Percentiles rank a stretch among this genome's conserved stretches.
Evolutionary conservation across 2,797 vertebrate genomes (phyloP).

Genomic region (Malacoctenus gilli): DNA sequence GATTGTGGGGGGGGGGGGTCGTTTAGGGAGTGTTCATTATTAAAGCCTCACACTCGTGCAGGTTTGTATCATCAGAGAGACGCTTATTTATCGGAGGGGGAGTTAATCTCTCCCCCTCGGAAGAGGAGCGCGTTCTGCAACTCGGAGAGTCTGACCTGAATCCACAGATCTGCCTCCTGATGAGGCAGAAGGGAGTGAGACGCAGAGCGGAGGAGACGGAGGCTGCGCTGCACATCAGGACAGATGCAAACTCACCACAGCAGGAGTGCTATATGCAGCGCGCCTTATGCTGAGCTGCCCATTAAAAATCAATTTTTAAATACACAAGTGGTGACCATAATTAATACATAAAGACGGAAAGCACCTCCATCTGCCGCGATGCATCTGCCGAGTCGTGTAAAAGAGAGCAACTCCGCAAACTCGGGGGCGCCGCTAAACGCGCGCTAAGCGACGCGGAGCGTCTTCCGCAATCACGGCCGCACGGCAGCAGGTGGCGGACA

Average conservation of each 20-base stretch:
- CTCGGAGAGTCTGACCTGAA: not conserved
- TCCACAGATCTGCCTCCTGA: not conserved
- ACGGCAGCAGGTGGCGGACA: constrained; percentile 69
- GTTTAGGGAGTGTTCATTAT: constrained; percentile 5
- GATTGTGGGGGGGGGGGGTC: too few relatives aligned
- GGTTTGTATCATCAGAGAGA: not conserved
- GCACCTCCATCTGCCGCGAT: constrained; percentile 43
- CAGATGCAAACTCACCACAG: constrained; percentile 29
- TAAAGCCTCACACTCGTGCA: constrained; percentile 1
- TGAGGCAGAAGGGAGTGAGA: constrained; percentile 15
- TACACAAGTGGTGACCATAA: constrained; percentile 41
- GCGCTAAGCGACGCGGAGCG: constrained; percentile 51
- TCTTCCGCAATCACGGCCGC: constrained; percentile 36
- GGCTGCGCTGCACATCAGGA: constrained; percentile 1
- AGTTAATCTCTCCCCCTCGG: constrained; percentile 4
- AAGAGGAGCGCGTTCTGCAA: constrained; percentile 11
- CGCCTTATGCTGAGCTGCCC: constrained; percentile 21
- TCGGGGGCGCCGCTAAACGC: constrained; percentile 40
- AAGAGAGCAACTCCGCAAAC: constrained; percentile 23
- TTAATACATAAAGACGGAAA: constrained; percentile 49
- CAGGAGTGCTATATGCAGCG: not conserved
- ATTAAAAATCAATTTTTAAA: constrained; percentile 52
- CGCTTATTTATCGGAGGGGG: not conserved
- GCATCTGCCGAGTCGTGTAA: constrained; percentile 24
- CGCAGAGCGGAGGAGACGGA: too few relatives aligned